Base-by-base conservation (phyloP, 2,113 vertebrate species). In the Ciconia boyciana region DNA sequence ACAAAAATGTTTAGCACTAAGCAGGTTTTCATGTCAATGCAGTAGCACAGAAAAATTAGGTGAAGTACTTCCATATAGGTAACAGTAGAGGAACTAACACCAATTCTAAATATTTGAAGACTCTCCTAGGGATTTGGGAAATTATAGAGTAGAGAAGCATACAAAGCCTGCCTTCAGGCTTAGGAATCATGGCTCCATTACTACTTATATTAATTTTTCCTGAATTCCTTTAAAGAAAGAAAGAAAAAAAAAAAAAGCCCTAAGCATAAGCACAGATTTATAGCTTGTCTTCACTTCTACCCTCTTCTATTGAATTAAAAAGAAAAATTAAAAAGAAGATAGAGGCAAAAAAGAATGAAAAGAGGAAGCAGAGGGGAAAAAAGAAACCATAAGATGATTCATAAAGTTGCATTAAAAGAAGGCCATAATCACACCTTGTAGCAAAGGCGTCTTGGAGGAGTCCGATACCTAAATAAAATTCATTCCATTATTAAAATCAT, bases 391-490 rank as follows among this genome's bases (percentile, higher is more conserved):
- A 88, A 86, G 48, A 41, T 24, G 8, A 89, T 91, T 91, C 94
- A 89, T 80, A 60, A 75, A 94, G 54, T 72, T 90, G 79, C 81
- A 96, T 96, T 95, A 94, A 94, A 94, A 96, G 88, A 95, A 97
- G 93, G 86, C 95, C 75, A 95, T 97, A 96, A 96, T 95, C 98
- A 98, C 97, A 99, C 99, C 99, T 99, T 98, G 96, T 91, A 99
- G 97, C 96, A 99, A 98, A 97, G 98, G 98, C 96, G 98, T 98
- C 98, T 98, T 98, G 97, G 98, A 96, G 71, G 97, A 98, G 92
- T 99, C 98, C 98, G 96, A 98, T 49, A 99, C 98, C 98, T 99
- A 98, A 96, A 98, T 96, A 98, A 98, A 97, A 98, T 97, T 96
- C 51, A 92, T 90, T 95, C 32, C 55, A 94, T 97, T 96, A 96